Percentiles rank a stretch among this genome's conserved stretches.
Evolutionary conservation across 2,797 vertebrate species (phyloP).

Genomic region (Rhinophrynus dorsalis): DNA sequence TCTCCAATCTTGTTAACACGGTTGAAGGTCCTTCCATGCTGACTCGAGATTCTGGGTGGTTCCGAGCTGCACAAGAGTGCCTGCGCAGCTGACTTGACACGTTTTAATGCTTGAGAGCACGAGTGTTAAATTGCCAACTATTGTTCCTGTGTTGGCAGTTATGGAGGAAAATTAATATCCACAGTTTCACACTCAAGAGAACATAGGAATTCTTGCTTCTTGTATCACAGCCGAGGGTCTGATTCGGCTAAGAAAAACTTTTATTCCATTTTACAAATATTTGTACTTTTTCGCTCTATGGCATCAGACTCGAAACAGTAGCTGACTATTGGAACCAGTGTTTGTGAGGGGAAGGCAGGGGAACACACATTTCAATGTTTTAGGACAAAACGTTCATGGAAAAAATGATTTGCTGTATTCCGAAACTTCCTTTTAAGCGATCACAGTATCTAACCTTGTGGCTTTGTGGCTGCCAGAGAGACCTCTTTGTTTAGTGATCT

Average conservation of each 20-base stretch:
- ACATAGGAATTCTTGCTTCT: slow-evolving; percentile 29
- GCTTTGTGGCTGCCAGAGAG: no score
- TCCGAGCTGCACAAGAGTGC: slow-evolving; percentile 4
- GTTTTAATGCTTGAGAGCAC: slow-evolving; percentile 25
- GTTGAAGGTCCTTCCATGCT: slow-evolving; percentile 32
- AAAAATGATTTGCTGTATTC: no score
- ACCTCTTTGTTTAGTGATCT: neutral
- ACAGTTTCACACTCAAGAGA: slow-evolving; percentile 41
- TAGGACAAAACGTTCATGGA: no score
- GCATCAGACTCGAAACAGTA: neutral
- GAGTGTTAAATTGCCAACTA: slow-evolving; percentile 38
- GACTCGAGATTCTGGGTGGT: slow-evolving; percentile 46
- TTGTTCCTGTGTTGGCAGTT: slow-evolving; percentile 45
- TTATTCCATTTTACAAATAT: neutral
- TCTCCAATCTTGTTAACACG: slow-evolving; percentile 21
- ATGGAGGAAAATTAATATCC: slow-evolving; percentile 44
- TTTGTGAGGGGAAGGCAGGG: neutral
- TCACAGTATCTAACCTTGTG: no score
- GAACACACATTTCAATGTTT: neutral
- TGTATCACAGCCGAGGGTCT: slow-evolving; percentile 12
- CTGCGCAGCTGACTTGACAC: slow-evolving; percentile 40
- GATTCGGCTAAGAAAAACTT: neutral
- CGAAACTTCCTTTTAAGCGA: no score
- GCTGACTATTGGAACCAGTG: neutral
- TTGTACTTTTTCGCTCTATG: neutral